A percentile compares a stretch with the other conserved stretches of the same genome.
Conservation (phyloP, 2,113 vertebrate species). For the Channa maculata region DNA sequence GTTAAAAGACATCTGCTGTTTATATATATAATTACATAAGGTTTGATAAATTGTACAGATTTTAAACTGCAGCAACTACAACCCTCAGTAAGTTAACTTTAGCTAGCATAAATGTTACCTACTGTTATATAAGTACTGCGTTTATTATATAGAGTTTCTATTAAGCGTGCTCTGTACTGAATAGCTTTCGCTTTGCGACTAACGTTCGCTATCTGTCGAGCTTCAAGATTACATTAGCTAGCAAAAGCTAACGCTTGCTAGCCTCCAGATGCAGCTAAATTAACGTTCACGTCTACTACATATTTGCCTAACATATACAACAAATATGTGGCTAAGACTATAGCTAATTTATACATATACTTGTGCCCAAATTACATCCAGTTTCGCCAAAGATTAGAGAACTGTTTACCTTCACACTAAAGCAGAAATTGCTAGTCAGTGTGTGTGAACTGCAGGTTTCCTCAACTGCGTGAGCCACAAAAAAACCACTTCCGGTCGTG, state of each 20-base stretch:
- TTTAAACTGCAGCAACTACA: too few species aligned
- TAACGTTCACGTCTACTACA: slow-evolving; percentile 6
- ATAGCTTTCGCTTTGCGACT: neutral
- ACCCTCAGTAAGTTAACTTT: too few species aligned
- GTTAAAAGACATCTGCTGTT: too few species aligned
- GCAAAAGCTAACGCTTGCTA: slow-evolving; percentile 53
- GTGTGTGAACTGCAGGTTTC: slow-evolving; percentile 39
- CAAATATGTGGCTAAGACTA: neutral
- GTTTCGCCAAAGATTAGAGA: neutral
- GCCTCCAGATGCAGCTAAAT: slow-evolving; percentile 30
- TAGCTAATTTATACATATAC: rapidly evolving
- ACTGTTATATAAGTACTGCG: too few species aligned
- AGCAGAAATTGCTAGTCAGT: slow-evolving; percentile 32
- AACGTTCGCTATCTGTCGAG: neutral
- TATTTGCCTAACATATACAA: neutral
- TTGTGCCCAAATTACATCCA: neutral
- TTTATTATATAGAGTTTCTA: too few species aligned
- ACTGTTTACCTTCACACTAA: slow-evolving; percentile 57
- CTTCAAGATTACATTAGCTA: slow-evolving; percentile 34
- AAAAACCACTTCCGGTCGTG: slow-evolving; percentile 69
- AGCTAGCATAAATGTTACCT: too few species aligned
- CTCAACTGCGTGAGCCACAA: slow-evolving; percentile 56
- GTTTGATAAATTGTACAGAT: too few species aligned
- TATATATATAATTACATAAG: too few species aligned
- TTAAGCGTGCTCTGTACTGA: neutral